These are phyloP conservation scores for Bombus pascuorum DNA, from an alignment of 1,140 invertebrate species.

Conservation along the genomic window DNA sequence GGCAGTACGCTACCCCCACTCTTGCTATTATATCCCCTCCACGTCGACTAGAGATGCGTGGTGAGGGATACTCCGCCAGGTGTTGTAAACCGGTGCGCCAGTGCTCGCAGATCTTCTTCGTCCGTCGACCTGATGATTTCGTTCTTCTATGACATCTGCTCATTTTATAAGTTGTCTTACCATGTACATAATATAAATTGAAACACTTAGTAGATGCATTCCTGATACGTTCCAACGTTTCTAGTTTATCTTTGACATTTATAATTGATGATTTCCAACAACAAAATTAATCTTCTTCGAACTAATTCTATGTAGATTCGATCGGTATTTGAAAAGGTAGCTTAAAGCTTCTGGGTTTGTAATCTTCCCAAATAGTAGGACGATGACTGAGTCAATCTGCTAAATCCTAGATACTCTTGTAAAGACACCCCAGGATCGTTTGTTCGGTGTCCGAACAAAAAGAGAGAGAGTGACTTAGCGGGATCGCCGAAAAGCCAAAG, in stretches of 20 bases:
- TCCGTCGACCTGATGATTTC: slow-evolving; percentile 54
- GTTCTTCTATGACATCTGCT: not conserved
- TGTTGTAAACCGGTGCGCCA: slow-evolving; percentile 57
- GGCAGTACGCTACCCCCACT: slow-evolving; percentile 56
- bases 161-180: not conserved
- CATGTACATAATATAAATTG: not conserved
- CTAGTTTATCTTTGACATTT: not conserved
- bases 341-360: not conserved
- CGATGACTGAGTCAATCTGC: not conserved
- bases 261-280: not conserved
- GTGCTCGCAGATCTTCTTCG: slow-evolving; percentile 60
- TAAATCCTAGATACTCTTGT: not conserved
- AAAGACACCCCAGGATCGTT: not conserved
- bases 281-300: not conserved
- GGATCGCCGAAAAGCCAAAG: slow-evolving; percentile 33
- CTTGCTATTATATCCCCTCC: slow-evolving; percentile 52
- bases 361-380: not conserved
- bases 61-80: slow-evolving; percentile 52
- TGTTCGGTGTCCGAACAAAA: not conserved
- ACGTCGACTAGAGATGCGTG: not conserved
- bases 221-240: not conserved
- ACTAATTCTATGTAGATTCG: not conserved
- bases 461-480: slow-evolving; percentile 44
- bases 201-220: not conserved
- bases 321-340: not conserved